Evolutionary conservation across 2,113 vertebrate genomes (phyloP), one percentile per base, ranked within the genome.

Genomic region (Sander lucioperca): DNA sequence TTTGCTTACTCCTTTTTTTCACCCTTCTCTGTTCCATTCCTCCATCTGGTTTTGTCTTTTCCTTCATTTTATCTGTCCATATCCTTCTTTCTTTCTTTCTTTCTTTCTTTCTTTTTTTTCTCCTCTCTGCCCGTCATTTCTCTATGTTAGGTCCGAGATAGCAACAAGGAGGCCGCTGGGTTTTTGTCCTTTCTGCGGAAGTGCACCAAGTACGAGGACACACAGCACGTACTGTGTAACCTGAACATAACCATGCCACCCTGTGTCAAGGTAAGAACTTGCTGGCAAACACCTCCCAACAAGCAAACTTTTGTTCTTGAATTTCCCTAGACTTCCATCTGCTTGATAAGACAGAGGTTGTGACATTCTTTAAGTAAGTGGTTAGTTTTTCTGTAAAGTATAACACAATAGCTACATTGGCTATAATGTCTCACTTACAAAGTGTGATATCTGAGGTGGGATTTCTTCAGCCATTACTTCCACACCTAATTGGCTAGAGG

Each of bases 211-310:
- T 99, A 99, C 0, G 98, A 99, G 85, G 97, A 98, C 77, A 77
- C 96, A 0, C 98, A 98, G 92, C 98, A 98, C 0, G 96, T 97
- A 8, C 96, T 99, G 79, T 99, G 98, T 90, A 99, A 99, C 93
- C 94, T 99, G 83, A 99, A 98, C 90, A 95, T 99, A 94, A 95
- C 94, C 85, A 97, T 99, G 94, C 98, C 98, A 0, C 97, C 97
- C 51, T 99, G 97, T 87, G 93, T 96, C 85, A 99, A 99, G 97
- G 98, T 99, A 89, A 75, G 75, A 6, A 27, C 51, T 77, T 15
- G 2, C 33, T 64, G 7, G 3, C n/a, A 75, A 58, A 64, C 36
- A 57, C 58, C 50, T n/a, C 13, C 14, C 1, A 2, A 6, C 36
- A 64, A 18, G 19, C 23, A 78, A 77, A 77, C 36, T 5, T 48